Conservation (phyloP, 2,888 invertebrate genomes). For the Corbicula japonica region DNA sequence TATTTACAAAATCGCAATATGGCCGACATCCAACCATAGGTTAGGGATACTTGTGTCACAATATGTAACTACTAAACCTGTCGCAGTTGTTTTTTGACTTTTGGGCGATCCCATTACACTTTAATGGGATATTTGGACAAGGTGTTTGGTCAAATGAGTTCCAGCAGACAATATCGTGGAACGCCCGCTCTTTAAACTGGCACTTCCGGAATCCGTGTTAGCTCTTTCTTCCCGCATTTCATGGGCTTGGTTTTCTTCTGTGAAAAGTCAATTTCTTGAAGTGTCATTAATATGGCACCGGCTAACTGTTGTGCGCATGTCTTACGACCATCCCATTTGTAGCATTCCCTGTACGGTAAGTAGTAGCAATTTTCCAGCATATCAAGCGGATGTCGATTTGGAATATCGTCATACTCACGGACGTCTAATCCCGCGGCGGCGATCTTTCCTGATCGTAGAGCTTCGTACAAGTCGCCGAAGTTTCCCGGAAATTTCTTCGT, state of each 20-base stretch:
- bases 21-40: no score
- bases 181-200: no score
- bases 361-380: constrained; percentile 93
- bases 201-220: no score
- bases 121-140: no score
- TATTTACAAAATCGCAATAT: no score
- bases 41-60: no score
- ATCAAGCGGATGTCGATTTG: constrained; percentile 92
- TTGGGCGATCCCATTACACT: no score
- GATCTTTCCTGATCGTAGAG: constrained; percentile 91
- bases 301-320: constrained; percentile 59
- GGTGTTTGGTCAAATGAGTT: no score
- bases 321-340: constrained; percentile 68
- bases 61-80: no score
- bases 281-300: constrained; percentile 28
- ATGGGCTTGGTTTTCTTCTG: constrained; percentile 11
- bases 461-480: constrained; percentile 92
- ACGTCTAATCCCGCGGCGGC: constrained; percentile 96
- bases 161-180: no score
- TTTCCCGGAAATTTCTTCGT: constrained; percentile 90
- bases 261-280: constrained; percentile 31
- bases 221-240: no score
- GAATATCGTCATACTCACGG: constrained; percentile 90
- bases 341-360: constrained; percentile 88
- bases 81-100: no score